Base-by-base conservation (phyloP, 2,888 invertebrate genomes). In the Rhagophthalmus giganteus region DNA sequence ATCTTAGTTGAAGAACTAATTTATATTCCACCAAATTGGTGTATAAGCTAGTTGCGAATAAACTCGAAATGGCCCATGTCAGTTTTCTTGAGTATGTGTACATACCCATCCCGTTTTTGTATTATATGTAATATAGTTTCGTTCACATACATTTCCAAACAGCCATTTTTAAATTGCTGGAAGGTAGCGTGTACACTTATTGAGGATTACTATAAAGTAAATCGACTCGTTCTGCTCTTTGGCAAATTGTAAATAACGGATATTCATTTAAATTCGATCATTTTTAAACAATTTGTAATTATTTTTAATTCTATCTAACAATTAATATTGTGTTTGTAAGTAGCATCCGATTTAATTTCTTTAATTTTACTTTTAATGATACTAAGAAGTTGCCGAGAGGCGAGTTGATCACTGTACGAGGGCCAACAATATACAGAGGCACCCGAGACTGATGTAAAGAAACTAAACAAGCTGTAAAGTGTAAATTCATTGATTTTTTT, bases 391-490 rank as follows among this genome's bases (percentile, higher is more conserved):
- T 24, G 31, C 26, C 34, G 33, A 11, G 16, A 2, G 31, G 27
- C 25, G 13, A 37, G 35, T 52, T 30, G 35, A 31, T 10, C n/a
- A 12, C 13, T 33, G 20, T 39, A 35, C 12, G 46, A 47, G 46
- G 51, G 51, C 51, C 46, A 52, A 46, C 26, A 33, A 40, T 41
- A 46, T 47, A 32, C 32, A 38, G 42, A 51, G 55, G 55, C 44
- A 69, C 66, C 67, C 69, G 73, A 75, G 75, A 75, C 75, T 75
- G 75, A 75, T 75, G 74, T 75, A 75, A 75, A 75, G 74, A 70
- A 71, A 72, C 70, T 72, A 74, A 55, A 66, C 65, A 69, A 68
- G 68, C 69, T 74, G 74, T 75, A 75, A 74, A 75, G 73, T 75
- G 75, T 75, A 75, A 75, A 74, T 75, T 75, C 72, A 63, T 68